These are phyloP conservation scores for Campylorhamphus procurvoides DNA, from an alignment of 2,113 vertebrate species.

Conservation along the genomic window DNA sequence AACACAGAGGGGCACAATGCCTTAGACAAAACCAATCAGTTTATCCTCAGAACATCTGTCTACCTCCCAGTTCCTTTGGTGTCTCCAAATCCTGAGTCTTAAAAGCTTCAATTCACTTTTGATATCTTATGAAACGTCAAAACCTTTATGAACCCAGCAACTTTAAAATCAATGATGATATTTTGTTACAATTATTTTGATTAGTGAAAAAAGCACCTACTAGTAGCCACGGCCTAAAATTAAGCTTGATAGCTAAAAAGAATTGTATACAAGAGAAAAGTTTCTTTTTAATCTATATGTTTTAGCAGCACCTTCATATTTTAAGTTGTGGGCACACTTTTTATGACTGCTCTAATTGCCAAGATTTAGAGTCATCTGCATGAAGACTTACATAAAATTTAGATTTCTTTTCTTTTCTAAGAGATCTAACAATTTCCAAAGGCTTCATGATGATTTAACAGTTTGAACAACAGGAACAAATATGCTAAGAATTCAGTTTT, in stretches of 20 bases:
- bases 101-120: slow-evolving; percentile 50
- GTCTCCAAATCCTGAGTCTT: slow-evolving; percentile 30
- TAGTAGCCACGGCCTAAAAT: not conserved
- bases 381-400: not conserved
- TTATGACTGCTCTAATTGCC: not conserved
- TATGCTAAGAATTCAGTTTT: not conserved
- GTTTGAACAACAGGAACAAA: not conserved
- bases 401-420: not conserved
- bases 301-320: not conserved
- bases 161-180: not conserved
- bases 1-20: slow-evolving; percentile 18
- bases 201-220: not conserved
- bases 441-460: not conserved
- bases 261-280: not conserved
- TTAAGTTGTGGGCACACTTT: not conserved
- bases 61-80: slow-evolving; percentile 72
- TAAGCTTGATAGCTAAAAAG: not conserved
- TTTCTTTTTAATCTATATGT: not conserved
- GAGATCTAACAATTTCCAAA: not conserved
- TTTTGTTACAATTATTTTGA: slow-evolving; percentile 44
- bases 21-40: slow-evolving; percentile 38
- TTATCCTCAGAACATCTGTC: slow-evolving; percentile 70
- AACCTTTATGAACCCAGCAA: slow-evolving; percentile 38
- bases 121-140: slow-evolving; percentile 22
- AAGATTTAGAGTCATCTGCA: not conserved